These are phyloP conservation scores for Lagenorhynchus albirostris DNA, from an alignment of 2,113 vertebrate genomes.

Conservation along the genomic window DNA sequence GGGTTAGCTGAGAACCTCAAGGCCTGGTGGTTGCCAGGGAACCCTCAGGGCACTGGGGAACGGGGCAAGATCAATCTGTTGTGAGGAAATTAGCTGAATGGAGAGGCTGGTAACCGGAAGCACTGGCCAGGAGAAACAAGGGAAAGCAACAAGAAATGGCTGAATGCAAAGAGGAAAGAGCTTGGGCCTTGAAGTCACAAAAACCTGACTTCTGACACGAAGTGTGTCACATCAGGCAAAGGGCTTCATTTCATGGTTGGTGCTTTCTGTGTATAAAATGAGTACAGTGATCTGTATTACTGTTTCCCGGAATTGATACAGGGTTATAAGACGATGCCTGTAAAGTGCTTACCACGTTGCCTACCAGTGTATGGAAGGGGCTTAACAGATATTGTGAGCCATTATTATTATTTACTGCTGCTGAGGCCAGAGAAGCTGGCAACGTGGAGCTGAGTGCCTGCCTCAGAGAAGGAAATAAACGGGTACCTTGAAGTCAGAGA, in stretches of 20 bases:
- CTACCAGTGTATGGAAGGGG: not conserved
- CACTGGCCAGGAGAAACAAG: conserved; percentile 9
- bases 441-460: not conserved
- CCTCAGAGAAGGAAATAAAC: not conserved
- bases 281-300: not conserved
- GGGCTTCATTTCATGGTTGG: not conserved
- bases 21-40: not conserved
- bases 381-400: not conserved
- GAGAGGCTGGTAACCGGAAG: conserved; percentile 5
- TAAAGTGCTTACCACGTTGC: not conserved
- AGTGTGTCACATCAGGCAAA: not conserved
- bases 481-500: not conserved
- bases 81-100: not conserved
- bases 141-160: not conserved
- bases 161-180: not conserved
- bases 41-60: not conserved
- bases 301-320: not conserved
- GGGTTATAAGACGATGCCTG: not conserved
- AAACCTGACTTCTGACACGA: conserved; percentile 4
- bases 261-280: not conserved
- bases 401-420: not conserved
- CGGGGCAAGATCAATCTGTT: not conserved
- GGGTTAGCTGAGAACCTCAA: not conserved
- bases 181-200: conserved; percentile 15
- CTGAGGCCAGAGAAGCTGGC: not conserved